These are phyloP conservation scores for Drosophila anomalata DNA, from an alignment of 2,888 invertebrate genomes.

Conservation along the genomic window DNA sequence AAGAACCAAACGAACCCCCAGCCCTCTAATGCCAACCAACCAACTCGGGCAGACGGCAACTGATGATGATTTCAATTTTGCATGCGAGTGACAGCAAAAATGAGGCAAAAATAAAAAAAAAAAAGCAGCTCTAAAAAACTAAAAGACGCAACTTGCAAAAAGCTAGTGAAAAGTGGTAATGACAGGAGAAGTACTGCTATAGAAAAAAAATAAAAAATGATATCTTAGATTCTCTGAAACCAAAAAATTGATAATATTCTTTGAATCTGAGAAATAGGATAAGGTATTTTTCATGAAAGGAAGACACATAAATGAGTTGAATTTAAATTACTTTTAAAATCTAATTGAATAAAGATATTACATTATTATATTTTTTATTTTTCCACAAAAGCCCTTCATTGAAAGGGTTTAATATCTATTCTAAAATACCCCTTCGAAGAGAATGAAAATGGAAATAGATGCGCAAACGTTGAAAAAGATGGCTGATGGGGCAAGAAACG, in stretches of 20 bases:
- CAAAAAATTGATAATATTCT: not conserved
- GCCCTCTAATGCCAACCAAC: slow-evolving; percentile 2
- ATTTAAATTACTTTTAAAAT: too few relatives aligned
- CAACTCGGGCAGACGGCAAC: slow-evolving; percentile 34
- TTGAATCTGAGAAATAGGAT: not conserved
- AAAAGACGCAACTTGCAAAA: slow-evolving; percentile 23
- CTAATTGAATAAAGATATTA: too few relatives aligned
- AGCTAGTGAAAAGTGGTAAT: slow-evolving; percentile 48
- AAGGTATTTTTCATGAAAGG: too few relatives aligned
- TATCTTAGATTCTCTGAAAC: not conserved
- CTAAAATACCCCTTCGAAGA: not conserved
- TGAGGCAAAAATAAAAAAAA: slow-evolving; percentile 20
- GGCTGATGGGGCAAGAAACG: slow-evolving; percentile 7
- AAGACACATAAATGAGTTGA: too few relatives aligned
- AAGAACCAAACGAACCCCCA: slow-evolving; percentile 18
- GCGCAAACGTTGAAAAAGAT: not conserved
- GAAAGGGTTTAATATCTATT: not conserved
- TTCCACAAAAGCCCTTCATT: not conserved
- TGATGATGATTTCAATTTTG: slow-evolving; percentile 60
- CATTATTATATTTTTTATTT: not conserved
- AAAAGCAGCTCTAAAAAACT: slow-evolving; percentile 17
- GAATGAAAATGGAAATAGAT: slow-evolving; percentile 14
- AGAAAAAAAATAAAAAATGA: slow-evolving; percentile 18
- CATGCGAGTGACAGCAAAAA: slow-evolving; percentile 50
- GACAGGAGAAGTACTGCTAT: slow-evolving; percentile 51